Conservation (phyloP, 2,113 vertebrate species). For the Neolamprologus ventralis region DNA sequence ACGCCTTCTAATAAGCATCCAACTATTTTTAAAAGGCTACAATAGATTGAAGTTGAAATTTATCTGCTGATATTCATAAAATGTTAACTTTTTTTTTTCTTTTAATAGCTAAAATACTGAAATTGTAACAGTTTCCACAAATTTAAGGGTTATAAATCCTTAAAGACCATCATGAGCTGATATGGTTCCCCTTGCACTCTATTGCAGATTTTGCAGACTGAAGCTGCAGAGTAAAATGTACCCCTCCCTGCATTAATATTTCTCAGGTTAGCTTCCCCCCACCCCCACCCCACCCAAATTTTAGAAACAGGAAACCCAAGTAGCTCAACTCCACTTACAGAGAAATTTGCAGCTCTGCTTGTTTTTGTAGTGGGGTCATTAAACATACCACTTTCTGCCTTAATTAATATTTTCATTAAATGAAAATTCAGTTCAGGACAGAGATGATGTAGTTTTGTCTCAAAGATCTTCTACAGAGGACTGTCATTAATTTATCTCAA, state of each 20-base stretch:
- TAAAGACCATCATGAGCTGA: background rate
- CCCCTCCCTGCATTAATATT: background rate
- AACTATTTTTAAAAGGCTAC: background rate
- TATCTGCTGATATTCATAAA: background rate
- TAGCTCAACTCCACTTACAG: background rate
- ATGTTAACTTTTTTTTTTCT: background rate
- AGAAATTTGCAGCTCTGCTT: background rate
- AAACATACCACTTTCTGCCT: background rate
- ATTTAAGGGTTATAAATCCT: background rate
- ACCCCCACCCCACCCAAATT: background rate
- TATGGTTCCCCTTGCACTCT: background rate
- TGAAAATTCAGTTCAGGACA: background rate
- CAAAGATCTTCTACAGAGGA: background rate
- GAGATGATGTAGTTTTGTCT: background rate
- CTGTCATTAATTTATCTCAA: background rate
- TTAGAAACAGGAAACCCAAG: background rate
- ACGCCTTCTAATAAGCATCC: background rate
- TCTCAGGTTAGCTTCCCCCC: background rate
- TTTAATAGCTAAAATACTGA: background rate
- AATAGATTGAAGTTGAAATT: background rate
- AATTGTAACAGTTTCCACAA: background rate
- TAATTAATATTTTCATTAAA: background rate
- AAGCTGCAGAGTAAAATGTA: background rate
- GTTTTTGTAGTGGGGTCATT: constrained; percentile 4
- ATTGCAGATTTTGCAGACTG: background rate